Evolutionary conservation across 1,140 invertebrate genomes (phyloP).

Genomic region (Zaprionus vittiger): DNA sequence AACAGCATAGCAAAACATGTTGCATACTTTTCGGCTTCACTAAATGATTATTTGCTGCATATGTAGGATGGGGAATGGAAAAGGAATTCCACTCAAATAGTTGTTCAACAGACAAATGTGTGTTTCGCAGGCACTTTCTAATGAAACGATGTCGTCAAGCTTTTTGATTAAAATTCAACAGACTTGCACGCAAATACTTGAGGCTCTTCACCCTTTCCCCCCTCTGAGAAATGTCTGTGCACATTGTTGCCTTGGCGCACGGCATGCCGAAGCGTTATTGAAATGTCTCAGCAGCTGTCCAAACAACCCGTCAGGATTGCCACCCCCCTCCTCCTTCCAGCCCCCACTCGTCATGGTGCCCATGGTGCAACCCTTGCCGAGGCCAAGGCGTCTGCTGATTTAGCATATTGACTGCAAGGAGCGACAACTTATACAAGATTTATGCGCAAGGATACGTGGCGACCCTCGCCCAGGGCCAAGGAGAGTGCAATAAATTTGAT

Average conservation of each 20-base stretch:
- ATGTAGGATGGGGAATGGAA: neutral
- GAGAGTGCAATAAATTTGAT: constrained; percentile 81
- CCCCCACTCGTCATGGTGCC: constrained; percentile 1
- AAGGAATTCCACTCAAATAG: constrained; percentile 4
- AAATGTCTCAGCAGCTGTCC: constrained; percentile 80
- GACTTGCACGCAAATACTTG: constrained; percentile 28
- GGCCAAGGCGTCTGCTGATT: constrained; percentile 66
- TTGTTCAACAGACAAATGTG: constrained; percentile 11
- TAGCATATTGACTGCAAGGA: constrained; percentile 83
- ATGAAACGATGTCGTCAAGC: constrained; percentile 37
- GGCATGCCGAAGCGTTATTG: constrained; percentile 65
- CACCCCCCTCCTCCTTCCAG: neutral
- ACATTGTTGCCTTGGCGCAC: constrained; percentile 57
- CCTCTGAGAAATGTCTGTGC: constrained; percentile 9
- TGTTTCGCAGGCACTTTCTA: constrained; percentile 7
- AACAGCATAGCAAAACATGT: neutral
- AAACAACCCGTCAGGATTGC: constrained; percentile 47
- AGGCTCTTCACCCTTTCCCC: constrained; percentile 4
- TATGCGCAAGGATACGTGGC: constrained; percentile 78
- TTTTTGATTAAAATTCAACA: constrained; percentile 74
- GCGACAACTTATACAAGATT: constrained; percentile 80
- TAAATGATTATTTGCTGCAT: neutral
- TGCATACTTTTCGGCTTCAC: neutral
- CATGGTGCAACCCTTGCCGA: constrained; percentile 1
- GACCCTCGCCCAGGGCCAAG: constrained; percentile 53